Evolutionary conservation across 2,113 vertebrate genomes (phyloP).

Genomic region (Globicephala melas): DNA sequence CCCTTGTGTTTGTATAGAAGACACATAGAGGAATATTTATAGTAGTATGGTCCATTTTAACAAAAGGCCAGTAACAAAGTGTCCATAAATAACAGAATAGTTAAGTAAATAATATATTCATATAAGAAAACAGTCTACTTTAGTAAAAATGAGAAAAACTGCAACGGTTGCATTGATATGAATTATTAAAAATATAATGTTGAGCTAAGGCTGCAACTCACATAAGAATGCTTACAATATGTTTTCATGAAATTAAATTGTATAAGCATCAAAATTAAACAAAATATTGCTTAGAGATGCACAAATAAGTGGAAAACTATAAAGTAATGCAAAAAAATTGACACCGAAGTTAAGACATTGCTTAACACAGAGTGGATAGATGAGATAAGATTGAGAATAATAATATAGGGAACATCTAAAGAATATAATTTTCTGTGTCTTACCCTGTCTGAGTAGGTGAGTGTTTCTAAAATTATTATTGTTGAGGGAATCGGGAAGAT

Average conservation of each 20-base stretch:
- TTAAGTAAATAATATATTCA: neutral
- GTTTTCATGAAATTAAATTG: neutral
- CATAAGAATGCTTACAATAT: neutral
- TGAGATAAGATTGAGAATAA: neutral
- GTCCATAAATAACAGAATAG: neutral
- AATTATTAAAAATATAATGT: neutral
- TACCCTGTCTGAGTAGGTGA: neutral
- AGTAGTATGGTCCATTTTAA: neutral
- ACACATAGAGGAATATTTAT: neutral
- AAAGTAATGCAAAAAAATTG: neutral
- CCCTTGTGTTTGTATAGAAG: neutral
- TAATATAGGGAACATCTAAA: neutral
- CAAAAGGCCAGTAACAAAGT: neutral
- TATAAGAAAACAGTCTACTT: neutral
- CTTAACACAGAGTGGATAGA: neutral
- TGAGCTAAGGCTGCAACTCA: neutral
- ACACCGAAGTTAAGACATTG: neutral
- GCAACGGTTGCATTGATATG: neutral
- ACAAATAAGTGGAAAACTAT: neutral
- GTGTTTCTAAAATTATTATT: neutral
- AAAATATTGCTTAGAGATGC: neutral
- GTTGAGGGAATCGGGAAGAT: no score
- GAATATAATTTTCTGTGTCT: neutral
- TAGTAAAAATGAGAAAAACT: neutral
- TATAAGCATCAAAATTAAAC: neutral